Conservation (phyloP, 2,797 vertebrate species). For the Steatocranus sp. region DNA sequence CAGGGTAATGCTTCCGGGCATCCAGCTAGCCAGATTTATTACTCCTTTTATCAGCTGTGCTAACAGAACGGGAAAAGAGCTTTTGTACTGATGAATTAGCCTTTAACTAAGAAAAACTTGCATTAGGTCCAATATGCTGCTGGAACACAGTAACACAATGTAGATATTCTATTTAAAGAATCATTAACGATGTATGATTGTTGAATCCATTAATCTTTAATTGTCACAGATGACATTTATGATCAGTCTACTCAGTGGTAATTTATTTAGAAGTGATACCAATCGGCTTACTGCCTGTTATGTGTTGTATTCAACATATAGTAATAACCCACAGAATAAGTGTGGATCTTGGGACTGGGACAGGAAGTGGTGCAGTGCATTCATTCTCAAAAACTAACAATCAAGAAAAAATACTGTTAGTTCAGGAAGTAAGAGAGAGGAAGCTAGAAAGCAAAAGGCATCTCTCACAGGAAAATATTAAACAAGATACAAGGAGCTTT, state of each 20-base stretch:
- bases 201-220: background rate
- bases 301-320: background rate
- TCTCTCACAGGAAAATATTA: background rate
- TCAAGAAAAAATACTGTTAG: background rate
- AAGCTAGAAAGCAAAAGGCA: background rate
- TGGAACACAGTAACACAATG: background rate
- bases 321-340: background rate
- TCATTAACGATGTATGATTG: background rate
- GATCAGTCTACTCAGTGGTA: background rate
- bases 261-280: background rate
- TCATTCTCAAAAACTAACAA: background rate
- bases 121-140: background rate
- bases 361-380: background rate
- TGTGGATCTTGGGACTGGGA: background rate
- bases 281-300: background rate
- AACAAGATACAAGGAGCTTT: background rate
- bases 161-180: background rate
- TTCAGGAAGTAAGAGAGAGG: background rate
- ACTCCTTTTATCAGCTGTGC: background rate
- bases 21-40: background rate
- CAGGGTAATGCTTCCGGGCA: background rate
- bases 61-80: background rate
- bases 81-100: background rate
- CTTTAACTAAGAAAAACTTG: background rate
- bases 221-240: background rate